Evolutionary conservation across 1,140 invertebrate genomes (phyloP), one percentile per base, ranked within the genome.

Genomic region (Tribolium castaneum): DNA sequence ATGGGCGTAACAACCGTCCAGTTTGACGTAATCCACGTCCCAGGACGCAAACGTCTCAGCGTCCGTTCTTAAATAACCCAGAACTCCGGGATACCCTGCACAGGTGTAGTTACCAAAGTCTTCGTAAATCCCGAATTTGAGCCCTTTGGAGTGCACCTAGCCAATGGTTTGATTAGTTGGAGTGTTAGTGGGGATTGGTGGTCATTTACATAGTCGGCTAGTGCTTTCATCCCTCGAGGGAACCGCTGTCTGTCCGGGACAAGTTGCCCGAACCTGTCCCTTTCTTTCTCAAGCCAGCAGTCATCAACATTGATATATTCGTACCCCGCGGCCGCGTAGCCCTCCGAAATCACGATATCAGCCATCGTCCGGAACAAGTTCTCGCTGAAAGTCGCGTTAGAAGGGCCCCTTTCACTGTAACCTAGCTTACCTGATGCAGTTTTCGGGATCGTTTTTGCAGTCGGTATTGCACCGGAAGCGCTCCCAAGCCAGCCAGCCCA

Each of bases 71-170:
- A 98, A 89, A 87, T 96, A 92, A 2, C 95, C 95, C 51, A 97
- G 89, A 78, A 96, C 94, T 45, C 98, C 98, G 10, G 98, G 98
- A 87, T 98, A 99, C 5, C 97, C 97, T 2, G 93, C 95, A 84
- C 98, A 99, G 0, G 98, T 99, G 84, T 94, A 94, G 81, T 94
- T 97, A 1, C 98, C 98, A 88, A 94, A 98, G 86, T 99, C 97
- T 87, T 98, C 96, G 86, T 99, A 99, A 77, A 99, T 98, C 13
- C 98, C 98, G 85, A 99, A 96, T 87, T 98, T 99, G 1, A 99
- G 88, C 52, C 96, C 97, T 88, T 94, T 95, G 5, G 92, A 91
- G 88, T 99, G 98, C 80, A 99, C 90, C 97, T 98, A 87, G 30
- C 87, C 59, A 25, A 70, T 39, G 30, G 25, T 9, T 75, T 35